A percentile compares a stretch with the other conserved stretches of the same genome.
These are phyloP conservation scores for Gorsachius goisagi DNA, from an alignment of 2,113 vertebrate genomes.

Conservation along the genomic window DNA sequence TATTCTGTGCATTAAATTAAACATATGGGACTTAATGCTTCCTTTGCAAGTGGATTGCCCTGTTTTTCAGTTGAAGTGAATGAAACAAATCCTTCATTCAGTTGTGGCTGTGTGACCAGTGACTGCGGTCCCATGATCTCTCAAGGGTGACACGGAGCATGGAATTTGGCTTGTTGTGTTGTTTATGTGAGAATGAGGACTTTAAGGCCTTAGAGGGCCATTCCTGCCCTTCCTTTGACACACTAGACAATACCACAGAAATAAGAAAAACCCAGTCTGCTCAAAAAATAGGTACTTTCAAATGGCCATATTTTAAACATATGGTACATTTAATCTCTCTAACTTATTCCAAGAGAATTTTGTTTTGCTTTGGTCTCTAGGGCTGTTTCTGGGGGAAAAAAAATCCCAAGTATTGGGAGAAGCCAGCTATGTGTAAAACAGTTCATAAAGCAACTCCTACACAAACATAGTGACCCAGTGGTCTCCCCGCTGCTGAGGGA, in stretches of 20 bases:
- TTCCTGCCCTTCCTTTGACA: background rate
- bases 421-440: constrained; percentile 9
- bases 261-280: background rate
- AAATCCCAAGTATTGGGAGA: background rate
- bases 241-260: background rate
- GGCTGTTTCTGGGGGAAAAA: background rate
- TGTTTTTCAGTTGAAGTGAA: background rate
- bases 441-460: constrained; percentile 42
- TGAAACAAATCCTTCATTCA: background rate
- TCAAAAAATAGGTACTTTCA: background rate
- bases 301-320: background rate
- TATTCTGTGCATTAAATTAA: background rate
- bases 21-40: background rate
- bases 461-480: background rate
- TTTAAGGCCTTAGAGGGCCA: background rate
- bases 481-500: background rate
- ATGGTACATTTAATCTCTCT: constrained; percentile 20
- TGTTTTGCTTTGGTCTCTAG: constrained; percentile 35
- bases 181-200: background rate
- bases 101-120: background rate
- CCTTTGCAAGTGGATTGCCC: background rate
- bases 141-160: background rate
- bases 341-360: background rate
- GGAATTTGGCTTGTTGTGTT: background rate
- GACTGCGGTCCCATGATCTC: background rate